These are phyloP conservation scores for Antheraea yamamai DNA, from an alignment of 2,888 invertebrate species.

Conservation along the genomic window DNA sequence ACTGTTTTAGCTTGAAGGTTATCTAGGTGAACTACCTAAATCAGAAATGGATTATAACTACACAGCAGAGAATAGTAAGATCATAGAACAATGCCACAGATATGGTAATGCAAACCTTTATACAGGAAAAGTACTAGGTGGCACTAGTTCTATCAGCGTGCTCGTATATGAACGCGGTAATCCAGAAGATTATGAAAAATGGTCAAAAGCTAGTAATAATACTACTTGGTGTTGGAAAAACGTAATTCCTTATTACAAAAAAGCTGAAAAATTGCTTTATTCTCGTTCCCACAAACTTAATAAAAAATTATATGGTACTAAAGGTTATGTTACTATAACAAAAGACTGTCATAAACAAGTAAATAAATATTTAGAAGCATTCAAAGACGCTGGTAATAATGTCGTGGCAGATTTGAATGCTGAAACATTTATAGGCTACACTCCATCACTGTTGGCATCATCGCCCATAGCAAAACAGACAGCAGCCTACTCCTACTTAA, in stretches of 20 bases:
- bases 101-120: slow-evolving; percentile 27
- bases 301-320: slow-evolving; percentile 35
- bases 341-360: slow-evolving; percentile 37
- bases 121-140: slow-evolving; percentile 38
- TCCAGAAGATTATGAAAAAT: slow-evolving; percentile 42
- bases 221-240: slow-evolving; percentile 44
- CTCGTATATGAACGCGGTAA: slow-evolving; percentile 34
- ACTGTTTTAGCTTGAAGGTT: slow-evolving; percentile 27
- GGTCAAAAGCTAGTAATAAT: slow-evolving; percentile 42
- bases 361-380: slow-evolving; percentile 46
- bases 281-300: slow-evolving; percentile 29
- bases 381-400: slow-evolving; percentile 59
- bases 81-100: slow-evolving; percentile 26
- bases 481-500: slow-evolving; percentile 43
- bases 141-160: slow-evolving; percentile 32
- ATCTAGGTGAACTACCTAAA: slow-evolving; percentile 34
- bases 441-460: slow-evolving; percentile 30
- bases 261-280: slow-evolving; percentile 42
- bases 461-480: slow-evolving; percentile 36
- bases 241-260: slow-evolving; percentile 46
- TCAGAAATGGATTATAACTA: slow-evolving; percentile 34
- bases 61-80: slow-evolving; percentile 28
- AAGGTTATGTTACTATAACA: slow-evolving; percentile 36
- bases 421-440: slow-evolving; percentile 52
- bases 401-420: slow-evolving; percentile 43